phyloP scores from a whole-genome alignment of 1,140 invertebrate species.

The Vanessa tameamea region DNA sequence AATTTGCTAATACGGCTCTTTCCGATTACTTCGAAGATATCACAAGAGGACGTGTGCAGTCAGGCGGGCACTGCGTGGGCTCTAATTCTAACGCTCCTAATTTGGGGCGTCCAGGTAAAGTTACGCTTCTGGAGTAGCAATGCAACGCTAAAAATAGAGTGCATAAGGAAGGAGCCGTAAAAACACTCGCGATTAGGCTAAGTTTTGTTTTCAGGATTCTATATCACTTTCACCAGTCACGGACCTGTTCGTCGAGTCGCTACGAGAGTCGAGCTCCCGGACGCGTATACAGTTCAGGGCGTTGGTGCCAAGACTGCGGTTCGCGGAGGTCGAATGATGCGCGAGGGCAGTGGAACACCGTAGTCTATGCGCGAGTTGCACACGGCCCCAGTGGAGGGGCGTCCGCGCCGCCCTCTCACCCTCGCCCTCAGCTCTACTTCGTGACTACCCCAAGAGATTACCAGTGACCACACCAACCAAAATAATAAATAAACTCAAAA shows the following conservation, averaged over 20 bases:
- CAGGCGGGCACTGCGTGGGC: conserved; percentile 64
- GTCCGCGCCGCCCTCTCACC: conserved; percentile 54
- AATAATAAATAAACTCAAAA: not conserved
- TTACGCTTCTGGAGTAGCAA: conserved; percentile 69
- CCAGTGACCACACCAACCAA: not conserved
- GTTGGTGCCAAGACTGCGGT: conserved; percentile 73
- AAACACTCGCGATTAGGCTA: conserved; percentile 57
- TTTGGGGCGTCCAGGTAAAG: conserved; percentile 80
- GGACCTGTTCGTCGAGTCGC: conserved; percentile 80
- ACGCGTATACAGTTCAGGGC: conserved; percentile 74
- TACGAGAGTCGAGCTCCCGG: conserved; percentile 74
- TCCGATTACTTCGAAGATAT: conserved; percentile 50
- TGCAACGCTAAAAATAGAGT: conserved; percentile 75
- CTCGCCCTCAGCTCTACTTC: conserved; percentile 41
- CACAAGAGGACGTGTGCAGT: conserved; percentile 47
- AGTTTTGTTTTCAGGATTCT: conserved; percentile 32
- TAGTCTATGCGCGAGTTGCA: conserved; percentile 80
- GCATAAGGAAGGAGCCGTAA: conserved; percentile 63
- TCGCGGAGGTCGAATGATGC: conserved; percentile 80
- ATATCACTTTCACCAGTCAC: conserved; percentile 70
- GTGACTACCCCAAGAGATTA: conserved; percentile 26
- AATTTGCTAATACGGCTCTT: conserved; percentile 51
- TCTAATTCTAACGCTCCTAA: conserved; percentile 67
- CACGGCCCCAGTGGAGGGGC: conserved; percentile 79
- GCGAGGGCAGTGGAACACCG: conserved; percentile 66